These are phyloP conservation scores for Ypsolopha sequella DNA, from an alignment of 2,888 invertebrate species.

Conservation along the genomic window DNA sequence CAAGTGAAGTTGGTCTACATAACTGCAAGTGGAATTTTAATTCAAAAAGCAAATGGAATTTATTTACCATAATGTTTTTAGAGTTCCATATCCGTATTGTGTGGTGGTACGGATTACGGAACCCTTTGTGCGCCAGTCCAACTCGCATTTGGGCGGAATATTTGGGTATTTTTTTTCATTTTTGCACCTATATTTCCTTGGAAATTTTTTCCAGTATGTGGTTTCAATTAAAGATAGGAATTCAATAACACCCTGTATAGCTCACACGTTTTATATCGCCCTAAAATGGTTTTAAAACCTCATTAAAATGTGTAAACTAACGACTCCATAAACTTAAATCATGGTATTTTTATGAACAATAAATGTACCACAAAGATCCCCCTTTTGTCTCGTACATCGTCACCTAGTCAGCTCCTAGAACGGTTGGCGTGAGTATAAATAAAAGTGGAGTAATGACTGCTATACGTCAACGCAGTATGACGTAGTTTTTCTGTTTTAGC, in stretches of 20 bases:
- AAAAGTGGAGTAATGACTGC: neutral
- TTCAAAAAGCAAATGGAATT: too few species aligned
- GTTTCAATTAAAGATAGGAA: too few species aligned
- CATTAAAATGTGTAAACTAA: neutral
- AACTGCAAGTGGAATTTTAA: too few species aligned
- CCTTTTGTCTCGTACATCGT: neutral
- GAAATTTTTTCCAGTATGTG: too few species aligned
- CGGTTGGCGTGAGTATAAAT: neutral
- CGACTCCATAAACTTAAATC: neutral
- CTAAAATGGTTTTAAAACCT: slow-evolving; percentile 1
- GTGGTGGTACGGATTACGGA: too few species aligned
- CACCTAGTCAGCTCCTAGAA: neutral
- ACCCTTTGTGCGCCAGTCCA: too few species aligned
- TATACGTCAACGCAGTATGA: neutral
- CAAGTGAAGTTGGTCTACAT: too few species aligned
- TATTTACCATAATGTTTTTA: too few species aligned
- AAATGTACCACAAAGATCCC: neutral
- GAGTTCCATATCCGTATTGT: too few species aligned
- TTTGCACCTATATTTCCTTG: too few species aligned
- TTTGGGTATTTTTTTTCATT: too few species aligned
- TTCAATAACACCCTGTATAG: neutral
- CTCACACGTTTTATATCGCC: neutral
- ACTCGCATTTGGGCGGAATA: too few species aligned
- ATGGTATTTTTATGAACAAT: neutral
- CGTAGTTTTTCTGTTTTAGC: neutral